Percentiles rank a stretch among this genome's conserved stretches.
These are phyloP conservation scores for Anorthoa munda DNA, from an alignment of 2,888 invertebrate species.

Conservation along the genomic window DNA sequence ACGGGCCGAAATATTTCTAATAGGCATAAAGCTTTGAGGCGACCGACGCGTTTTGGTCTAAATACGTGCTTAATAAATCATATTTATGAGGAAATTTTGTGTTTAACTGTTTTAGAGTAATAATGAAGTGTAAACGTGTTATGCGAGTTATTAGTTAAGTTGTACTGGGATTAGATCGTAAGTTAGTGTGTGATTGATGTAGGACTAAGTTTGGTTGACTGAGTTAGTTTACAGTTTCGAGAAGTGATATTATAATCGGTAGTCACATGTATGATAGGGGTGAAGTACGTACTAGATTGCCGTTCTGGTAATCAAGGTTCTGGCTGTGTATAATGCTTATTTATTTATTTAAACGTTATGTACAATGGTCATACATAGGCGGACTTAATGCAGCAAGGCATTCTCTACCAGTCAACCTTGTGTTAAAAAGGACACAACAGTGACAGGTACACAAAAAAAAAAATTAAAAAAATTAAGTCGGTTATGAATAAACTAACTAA, in stretches of 20 bases:
- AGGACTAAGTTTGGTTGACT: constrained; percentile 29
- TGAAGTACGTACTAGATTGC: no score
- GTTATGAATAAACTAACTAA: no score
- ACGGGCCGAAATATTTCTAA: constrained; percentile 57
- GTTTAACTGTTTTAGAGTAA: constrained; percentile 44
- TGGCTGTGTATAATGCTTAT: no score
- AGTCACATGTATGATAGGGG: background rate
- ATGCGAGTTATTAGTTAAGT: constrained; percentile 45
- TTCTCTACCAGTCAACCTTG: no score
- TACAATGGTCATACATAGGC: no score
- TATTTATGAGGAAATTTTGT: constrained; percentile 53
- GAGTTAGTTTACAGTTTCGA: constrained; percentile 4
- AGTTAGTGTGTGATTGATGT: constrained; percentile 44
- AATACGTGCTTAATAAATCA: constrained; percentile 65
- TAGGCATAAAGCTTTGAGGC: constrained; percentile 54
- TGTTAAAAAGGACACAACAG: no score
- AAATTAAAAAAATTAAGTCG: no score
- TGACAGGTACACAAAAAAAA: no score
- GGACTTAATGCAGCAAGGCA: no score
- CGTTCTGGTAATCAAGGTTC: no score
- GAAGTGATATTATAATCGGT: constrained; percentile 10
- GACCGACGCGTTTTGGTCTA: constrained; percentile 48
- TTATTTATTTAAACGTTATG: no score
- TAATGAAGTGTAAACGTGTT: constrained; percentile 52
- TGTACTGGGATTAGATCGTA: constrained; percentile 38